Conservation (phyloP, 2,797 vertebrate species). For the Sebastes trivittatus region DNA sequence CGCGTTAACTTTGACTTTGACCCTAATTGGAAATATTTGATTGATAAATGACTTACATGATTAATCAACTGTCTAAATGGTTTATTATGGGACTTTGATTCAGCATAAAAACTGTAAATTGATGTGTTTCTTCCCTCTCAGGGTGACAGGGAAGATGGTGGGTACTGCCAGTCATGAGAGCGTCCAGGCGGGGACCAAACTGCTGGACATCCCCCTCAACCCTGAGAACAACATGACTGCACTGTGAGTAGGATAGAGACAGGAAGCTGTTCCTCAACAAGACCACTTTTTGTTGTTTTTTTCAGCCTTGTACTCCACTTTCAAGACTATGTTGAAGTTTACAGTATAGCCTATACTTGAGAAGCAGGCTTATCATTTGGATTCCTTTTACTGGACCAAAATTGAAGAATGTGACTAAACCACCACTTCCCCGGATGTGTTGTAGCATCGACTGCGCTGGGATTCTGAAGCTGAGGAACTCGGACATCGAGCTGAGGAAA, state of each 20-base stretch:
- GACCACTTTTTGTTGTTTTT: background rate
- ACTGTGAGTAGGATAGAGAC: constrained; percentile 81
- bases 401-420: background rate
- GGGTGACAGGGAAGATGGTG: constrained; percentile 94
- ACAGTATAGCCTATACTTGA: too few relatives aligned
- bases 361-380: background rate
- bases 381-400: background rate
- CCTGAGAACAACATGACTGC: constrained; percentile 94
- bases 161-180: constrained; percentile 93
- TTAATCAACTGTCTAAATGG: background rate
- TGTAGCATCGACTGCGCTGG: constrained; percentile 92
- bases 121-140: constrained; percentile 29
- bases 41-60: background rate
- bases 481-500: constrained; percentile 94
- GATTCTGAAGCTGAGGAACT: constrained; percentile 93
- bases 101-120: background rate
- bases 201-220: constrained; percentile 91
- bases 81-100: background rate
- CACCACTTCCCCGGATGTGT: background rate
- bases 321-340: background rate
- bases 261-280: background rate
- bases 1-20: too few relatives aligned
- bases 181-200: constrained; percentile 90
- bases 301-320: background rate
- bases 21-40: too few relatives aligned